Conservation (phyloP, 2,797 vertebrate species). For the Acanthornis magna region DNA sequence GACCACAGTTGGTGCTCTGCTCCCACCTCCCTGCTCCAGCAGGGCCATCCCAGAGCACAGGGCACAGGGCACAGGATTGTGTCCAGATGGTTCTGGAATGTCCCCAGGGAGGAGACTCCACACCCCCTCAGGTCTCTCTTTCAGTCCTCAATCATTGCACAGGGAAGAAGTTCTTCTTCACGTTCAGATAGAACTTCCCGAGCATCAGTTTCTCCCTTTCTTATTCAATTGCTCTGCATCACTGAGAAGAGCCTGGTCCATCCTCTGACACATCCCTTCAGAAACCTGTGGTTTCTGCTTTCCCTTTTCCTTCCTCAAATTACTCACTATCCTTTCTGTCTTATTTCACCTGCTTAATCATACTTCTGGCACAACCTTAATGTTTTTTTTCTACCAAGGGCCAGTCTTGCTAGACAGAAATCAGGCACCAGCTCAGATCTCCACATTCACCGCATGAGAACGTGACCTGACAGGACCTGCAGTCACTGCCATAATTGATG, state of each 20-base stretch:
- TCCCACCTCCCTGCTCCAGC: background rate
- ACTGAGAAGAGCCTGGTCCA: background rate
- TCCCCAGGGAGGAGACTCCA: background rate
- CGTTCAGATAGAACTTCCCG: background rate
- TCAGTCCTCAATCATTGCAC: background rate
- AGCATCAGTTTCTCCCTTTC: background rate
- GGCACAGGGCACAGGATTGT: background rate
- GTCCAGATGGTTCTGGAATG: background rate
- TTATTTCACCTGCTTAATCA: background rate
- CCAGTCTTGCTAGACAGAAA: background rate
- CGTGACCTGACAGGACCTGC: background rate
- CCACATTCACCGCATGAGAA: fast-evolving
- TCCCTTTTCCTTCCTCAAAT: background rate
- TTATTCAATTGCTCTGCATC: background rate
- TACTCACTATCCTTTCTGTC: background rate
- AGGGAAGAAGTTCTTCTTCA: background rate
- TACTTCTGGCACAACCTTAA: background rate
- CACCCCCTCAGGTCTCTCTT: background rate
- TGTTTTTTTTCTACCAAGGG: background rate
- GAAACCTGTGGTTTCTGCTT: background rate
- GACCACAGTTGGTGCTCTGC: background rate
- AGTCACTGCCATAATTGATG: background rate
- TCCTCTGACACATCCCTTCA: background rate
- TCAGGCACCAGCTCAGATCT: background rate
- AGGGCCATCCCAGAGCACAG: background rate